These are phyloP conservation scores for Macquaria australasica DNA, from an alignment of 2,113 vertebrate genomes.

Conservation along the genomic window DNA sequence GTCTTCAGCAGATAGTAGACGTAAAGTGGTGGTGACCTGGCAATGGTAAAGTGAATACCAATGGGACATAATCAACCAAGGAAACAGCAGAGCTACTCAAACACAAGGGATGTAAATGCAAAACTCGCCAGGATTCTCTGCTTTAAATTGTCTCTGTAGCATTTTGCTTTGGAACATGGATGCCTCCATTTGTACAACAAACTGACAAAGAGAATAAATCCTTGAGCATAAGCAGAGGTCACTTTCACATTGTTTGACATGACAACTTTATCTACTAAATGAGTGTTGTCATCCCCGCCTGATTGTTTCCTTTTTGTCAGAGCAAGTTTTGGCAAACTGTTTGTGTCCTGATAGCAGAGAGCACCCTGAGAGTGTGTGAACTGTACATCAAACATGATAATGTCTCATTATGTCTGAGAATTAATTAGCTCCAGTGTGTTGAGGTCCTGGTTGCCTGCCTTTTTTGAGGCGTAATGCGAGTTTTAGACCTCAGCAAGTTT, in stretches of 20 bases:
- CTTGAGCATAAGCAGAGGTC: background rate
- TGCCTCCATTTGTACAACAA: background rate
- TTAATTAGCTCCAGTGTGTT: slow-evolving; percentile 79
- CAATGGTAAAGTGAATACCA: slow-evolving; percentile 72
- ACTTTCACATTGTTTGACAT: slow-evolving; percentile 32
- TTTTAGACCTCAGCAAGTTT: slow-evolving; percentile 84
- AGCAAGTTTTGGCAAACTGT: slow-evolving; percentile 38
- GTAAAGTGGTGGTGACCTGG: slow-evolving; percentile 64
- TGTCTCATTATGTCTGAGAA: slow-evolving; percentile 75
- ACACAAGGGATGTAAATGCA: slow-evolving; percentile 37
- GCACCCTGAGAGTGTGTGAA: slow-evolving; percentile 58
- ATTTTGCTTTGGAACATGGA: background rate
- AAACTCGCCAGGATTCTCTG: background rate
- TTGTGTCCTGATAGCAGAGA: slow-evolving; percentile 40
- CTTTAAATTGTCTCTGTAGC: background rate
- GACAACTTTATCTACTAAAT: slow-evolving; percentile 38
- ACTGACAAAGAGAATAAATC: slow-evolving; percentile 11
- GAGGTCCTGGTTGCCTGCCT: slow-evolving; percentile 74
- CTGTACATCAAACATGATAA: slow-evolving; percentile 71
- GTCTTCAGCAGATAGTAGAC: slow-evolving; percentile 65
- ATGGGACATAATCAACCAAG: slow-evolving; percentile 55
- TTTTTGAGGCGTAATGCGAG: slow-evolving; percentile 73
- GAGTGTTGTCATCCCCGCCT: slow-evolving; percentile 8
- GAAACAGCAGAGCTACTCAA: slow-evolving; percentile 37
- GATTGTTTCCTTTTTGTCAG: slow-evolving; percentile 35